Base-by-base conservation (phyloP, 2,113 vertebrate species). In the human region DNA sequence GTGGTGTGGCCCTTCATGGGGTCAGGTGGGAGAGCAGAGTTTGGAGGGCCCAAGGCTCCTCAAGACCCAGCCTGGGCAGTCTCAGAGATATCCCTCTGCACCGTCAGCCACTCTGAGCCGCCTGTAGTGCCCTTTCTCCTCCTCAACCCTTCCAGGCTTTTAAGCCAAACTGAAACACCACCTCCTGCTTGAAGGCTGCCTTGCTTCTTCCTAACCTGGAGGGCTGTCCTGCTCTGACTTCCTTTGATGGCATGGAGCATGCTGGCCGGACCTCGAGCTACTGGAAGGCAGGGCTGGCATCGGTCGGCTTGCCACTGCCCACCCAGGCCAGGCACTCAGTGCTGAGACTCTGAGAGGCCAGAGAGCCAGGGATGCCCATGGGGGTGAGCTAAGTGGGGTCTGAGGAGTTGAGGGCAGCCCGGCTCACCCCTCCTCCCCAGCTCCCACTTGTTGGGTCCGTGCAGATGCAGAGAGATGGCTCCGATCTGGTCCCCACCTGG, bases 1-100 rank as follows among this genome's bases (percentile, higher is more conserved):
- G 14, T 0, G 27, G 10, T 0, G 8, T 32, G 8, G 14, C 0
- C 30, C 66, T 32, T 64, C 2, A 0, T 18, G 70, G 2, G 57
- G 32, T 4, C 0, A 0, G 22, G 27, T 1, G 5, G 23, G 17
- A 40, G 2, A 27, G 22, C n/a, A 8, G 93, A 80, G 14, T 25
- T 27, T 11, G 0, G 7, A 18, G 17, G 72, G 64, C 61, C 13
- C 1, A 17, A 14, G 32, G 23, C 30, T 13, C 27, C 13, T 40
- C 78, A 35, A 10, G 35, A 1, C 40, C 40, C 32, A 27, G 20
- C 45, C 16, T 0, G 0, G 12, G 11, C 0, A 4, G 30, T 72
- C 87, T n/a, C 20, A 1, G 57, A 52, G 75, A 32, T 12, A 2
- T 10, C 0, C 0, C 13, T 38, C 55, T 10, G 2, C 0, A 0